Conservation (phyloP, 2,888 invertebrate genomes). For the Poecilus cupreus region DNA sequence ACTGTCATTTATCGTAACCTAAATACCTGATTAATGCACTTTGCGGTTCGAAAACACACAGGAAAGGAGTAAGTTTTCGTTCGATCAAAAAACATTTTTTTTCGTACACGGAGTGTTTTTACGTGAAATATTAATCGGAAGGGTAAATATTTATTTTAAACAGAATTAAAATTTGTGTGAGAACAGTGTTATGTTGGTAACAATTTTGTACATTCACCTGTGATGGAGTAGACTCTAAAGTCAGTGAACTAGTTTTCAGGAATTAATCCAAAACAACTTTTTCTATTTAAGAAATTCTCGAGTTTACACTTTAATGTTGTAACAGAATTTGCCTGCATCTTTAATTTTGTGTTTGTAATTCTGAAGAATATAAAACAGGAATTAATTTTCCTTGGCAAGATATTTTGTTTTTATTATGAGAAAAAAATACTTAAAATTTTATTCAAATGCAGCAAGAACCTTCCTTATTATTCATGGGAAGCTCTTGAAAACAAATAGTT, state of each 20-base stretch:
- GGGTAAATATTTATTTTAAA: too few relatives aligned
- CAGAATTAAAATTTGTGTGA: too few relatives aligned
- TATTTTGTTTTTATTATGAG: background rate
- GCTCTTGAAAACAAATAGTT: conserved; percentile 22
- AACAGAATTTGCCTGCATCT: background rate
- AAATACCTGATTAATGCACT: too few relatives aligned
- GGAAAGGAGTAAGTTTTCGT: too few relatives aligned
- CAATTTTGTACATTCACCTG: too few relatives aligned
- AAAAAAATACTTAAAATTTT: conserved; percentile 15
- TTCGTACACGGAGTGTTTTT: too few relatives aligned
- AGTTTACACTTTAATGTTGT: background rate
- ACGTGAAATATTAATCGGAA: too few relatives aligned
- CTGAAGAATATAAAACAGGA: background rate
- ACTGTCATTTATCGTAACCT: too few relatives aligned
- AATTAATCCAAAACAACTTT: background rate
- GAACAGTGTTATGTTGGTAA: too few relatives aligned
- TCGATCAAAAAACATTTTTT: too few relatives aligned
- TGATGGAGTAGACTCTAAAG: background rate
- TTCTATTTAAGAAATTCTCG: background rate
- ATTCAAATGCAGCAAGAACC: conserved; percentile 10
- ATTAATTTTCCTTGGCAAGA: conserved; percentile 2
- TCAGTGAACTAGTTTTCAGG: background rate
- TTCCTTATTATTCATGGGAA: conserved; percentile 20
- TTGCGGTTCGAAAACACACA: too few relatives aligned
- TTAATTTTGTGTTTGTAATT: background rate